phyloP scores from a whole-genome alignment of 1,140 invertebrate species.

The Oreohelix idahoensis region DNA sequence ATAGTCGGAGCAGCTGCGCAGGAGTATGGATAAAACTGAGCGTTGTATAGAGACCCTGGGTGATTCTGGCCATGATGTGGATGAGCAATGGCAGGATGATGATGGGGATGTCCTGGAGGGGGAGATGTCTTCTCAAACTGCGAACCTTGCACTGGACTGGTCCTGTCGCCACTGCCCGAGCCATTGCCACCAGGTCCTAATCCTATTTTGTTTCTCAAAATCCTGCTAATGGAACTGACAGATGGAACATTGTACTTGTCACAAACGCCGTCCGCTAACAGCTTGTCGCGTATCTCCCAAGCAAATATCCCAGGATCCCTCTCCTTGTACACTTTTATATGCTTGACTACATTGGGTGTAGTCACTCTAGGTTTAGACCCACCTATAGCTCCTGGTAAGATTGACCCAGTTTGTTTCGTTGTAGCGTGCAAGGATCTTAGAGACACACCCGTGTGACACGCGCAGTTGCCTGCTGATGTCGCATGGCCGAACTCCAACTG shows the following conservation, averaged over 20 bases:
- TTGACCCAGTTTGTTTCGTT: slow-evolving; percentile 71
- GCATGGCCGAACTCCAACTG: slow-evolving; percentile 91
- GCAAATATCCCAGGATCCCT: slow-evolving; percentile 96
- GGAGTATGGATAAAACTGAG: slow-evolving; percentile 68
- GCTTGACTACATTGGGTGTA: slow-evolving; percentile 94
- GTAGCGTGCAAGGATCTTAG: slow-evolving; percentile 83
- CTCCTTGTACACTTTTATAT: slow-evolving; percentile 93
- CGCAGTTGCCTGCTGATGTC: slow-evolving; percentile 94
- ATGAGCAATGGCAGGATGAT: slow-evolving; percentile 45
- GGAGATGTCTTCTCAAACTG: slow-evolving; percentile 39
- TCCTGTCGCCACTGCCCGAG: slow-evolving; percentile 19
- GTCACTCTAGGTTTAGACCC: slow-evolving; percentile 95
- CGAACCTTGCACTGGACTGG: slow-evolving; percentile 32
- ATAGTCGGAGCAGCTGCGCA: slow-evolving; percentile 59
- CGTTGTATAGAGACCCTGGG: slow-evolving; percentile 60
- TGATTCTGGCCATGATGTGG: slow-evolving; percentile 44
- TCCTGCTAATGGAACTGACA: slow-evolving; percentile 98
- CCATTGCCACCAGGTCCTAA: slow-evolving; percentile 65
- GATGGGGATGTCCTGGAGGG: slow-evolving; percentile 31
- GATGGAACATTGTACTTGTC: slow-evolving; percentile 99
- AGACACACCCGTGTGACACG: slow-evolving; percentile 96
- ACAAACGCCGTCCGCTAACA: slow-evolving; percentile 85
- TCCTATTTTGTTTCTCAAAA: slow-evolving; percentile 83
- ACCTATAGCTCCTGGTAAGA: slow-evolving; percentile 73
- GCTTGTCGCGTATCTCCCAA: slow-evolving; percentile 94